A percentile compares a stretch with the other conserved stretches of the same genome.
Evolutionary conservation across 1,140 invertebrate genomes (phyloP).

Genomic region (Mycetomoellerius zeteki): DNA sequence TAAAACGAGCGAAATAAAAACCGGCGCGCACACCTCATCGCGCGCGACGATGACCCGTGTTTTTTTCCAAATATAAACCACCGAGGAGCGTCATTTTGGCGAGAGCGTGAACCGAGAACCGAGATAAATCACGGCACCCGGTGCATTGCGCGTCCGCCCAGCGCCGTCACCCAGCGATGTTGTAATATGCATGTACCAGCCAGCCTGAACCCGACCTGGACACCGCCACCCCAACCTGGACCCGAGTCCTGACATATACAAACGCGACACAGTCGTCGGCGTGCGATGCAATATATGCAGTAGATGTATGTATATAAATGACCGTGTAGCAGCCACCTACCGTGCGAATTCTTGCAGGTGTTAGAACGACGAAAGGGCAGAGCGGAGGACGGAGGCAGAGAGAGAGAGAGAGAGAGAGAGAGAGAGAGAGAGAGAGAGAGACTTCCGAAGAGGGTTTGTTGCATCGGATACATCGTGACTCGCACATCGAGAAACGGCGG

Average conservation of each 20-base stretch:
- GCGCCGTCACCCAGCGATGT: constrained; percentile 31
- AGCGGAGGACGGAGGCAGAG: background rate
- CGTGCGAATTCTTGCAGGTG: constrained; percentile 79
- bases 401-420: background rate
- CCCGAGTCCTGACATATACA: constrained; percentile 55
- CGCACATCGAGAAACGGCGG: constrained; percentile 62
- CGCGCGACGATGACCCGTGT: constrained; percentile 54
- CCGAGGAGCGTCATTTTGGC: constrained; percentile 37
- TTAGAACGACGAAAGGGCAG: constrained; percentile 59
- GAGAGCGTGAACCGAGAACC: constrained; percentile 29
- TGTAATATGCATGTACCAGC: constrained; percentile 58
- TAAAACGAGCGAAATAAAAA: constrained; percentile 54
- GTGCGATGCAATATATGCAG: constrained; percentile 63
- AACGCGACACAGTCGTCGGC: constrained; percentile 66
- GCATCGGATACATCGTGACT: constrained; percentile 73
- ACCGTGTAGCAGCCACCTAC: constrained; percentile 67
- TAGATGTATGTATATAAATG: constrained; percentile 55
- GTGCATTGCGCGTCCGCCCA: constrained; percentile 29
- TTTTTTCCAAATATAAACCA: constrained; percentile 41
- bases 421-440: too few relatives aligned
- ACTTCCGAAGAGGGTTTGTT: constrained; percentile 50
- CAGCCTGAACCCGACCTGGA: constrained; percentile 34
- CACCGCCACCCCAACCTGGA: constrained; percentile 22
- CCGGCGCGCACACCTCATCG: constrained; percentile 42
- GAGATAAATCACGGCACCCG: constrained; percentile 54